These are phyloP conservation scores for Acanthosepion lycidas DNA, from an alignment of 2,888 invertebrate genomes.

Conservation along the genomic window DNA sequence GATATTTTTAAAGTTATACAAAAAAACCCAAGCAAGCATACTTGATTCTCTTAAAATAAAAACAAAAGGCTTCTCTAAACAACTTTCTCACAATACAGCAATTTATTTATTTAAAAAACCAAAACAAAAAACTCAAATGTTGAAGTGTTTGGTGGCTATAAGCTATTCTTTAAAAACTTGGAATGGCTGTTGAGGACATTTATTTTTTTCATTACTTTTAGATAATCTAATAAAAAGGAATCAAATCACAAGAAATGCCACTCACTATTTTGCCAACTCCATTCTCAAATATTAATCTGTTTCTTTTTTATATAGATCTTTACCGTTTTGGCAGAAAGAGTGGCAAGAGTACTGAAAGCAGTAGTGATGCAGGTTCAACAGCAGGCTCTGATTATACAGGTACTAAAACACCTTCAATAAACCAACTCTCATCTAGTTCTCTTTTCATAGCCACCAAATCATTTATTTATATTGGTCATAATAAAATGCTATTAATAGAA, in stretches of 20 bases:
- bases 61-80: not conserved
- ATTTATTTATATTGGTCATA: not conserved
- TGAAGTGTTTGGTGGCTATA: not conserved
- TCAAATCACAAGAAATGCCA: not conserved
- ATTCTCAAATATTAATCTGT: not conserved
- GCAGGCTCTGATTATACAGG: constrained; percentile 54
- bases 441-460: not conserved
- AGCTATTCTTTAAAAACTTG: not conserved
- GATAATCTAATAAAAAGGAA: not conserved
- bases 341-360: constrained; percentile 47
- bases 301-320: constrained; percentile 39
- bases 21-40: too few species aligned
- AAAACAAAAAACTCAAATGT: not conserved
- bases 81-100: not conserved
- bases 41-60: too few species aligned
- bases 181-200: not conserved
- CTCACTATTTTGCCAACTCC: not conserved
- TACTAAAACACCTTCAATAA: constrained; percentile 59
- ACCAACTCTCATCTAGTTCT: constrained; percentile 49
- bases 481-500: not conserved
- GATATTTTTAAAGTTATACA: too few species aligned
- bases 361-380: constrained; percentile 45
- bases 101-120: not conserved
- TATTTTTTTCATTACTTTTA: not conserved
- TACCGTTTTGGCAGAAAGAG: constrained; percentile 46